These are phyloP conservation scores for Babyrousa celebensis DNA, from an alignment of 2,797 vertebrate species.

Conservation along the genomic window DNA sequence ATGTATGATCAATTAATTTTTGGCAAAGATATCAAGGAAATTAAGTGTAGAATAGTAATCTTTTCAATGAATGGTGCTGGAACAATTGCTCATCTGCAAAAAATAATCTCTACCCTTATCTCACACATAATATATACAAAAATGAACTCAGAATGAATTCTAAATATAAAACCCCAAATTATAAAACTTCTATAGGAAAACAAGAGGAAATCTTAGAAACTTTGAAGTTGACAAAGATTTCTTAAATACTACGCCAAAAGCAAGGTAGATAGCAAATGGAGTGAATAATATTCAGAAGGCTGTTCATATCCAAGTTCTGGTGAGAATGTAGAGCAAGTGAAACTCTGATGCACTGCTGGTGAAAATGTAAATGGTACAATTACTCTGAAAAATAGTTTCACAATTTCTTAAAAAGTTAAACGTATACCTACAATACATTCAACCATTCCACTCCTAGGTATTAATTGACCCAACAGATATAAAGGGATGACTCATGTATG, in stretches of 20 bases:
- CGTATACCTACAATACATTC: not conserved
- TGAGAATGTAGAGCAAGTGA: not conserved
- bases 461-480: not conserved
- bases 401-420: not conserved
- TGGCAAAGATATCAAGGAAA: not conserved
- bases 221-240: not conserved
- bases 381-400: not conserved
- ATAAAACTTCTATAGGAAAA: not conserved
- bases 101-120: not conserved
- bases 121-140: not conserved
- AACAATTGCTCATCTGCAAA: not conserved
- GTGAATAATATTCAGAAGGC: not conserved
- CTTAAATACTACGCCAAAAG: not conserved
- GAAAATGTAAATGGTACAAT: not conserved
- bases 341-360: not conserved
- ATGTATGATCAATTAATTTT: not conserved
- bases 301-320: not conserved
- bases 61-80: not conserved
- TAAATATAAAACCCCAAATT: not conserved
- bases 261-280: not conserved
- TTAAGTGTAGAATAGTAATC: not conserved
- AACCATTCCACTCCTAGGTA: not conserved
- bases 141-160: not conserved
- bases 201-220: not conserved
- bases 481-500: not conserved